phyloP scores from a whole-genome alignment of 2,113 vertebrate species.

The Maccullochella peelii region DNA sequence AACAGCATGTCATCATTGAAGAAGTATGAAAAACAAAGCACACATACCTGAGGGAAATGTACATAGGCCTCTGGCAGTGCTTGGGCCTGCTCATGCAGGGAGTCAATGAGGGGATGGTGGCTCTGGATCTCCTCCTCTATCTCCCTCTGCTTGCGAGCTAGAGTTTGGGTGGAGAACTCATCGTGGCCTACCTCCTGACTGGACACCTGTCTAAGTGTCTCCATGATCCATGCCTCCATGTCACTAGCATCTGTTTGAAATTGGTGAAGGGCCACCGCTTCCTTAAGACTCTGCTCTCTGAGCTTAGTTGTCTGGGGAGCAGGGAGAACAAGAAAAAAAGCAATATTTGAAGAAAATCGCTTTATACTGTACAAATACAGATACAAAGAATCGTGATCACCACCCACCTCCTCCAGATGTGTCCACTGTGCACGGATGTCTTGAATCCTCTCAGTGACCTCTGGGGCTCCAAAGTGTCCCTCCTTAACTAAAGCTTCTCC shows the following conservation, averaged over 20 bases:
- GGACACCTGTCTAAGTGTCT: conserved; percentile 89
- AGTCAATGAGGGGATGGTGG: conserved; percentile 88
- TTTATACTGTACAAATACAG: not conserved
- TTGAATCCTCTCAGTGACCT: conserved; percentile 83
- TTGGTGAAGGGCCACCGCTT: conserved; percentile 90
- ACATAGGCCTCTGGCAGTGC: conserved; percentile 80
- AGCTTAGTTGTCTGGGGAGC: conserved; percentile 81
- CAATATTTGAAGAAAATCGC: conserved; percentile 3
- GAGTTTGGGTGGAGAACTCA: conserved; percentile 91
- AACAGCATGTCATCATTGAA: conserved; percentile 16
- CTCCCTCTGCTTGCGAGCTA: conserved; percentile 92
- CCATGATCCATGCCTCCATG: conserved; percentile 91
- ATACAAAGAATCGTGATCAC: not conserved
- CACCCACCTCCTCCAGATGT: conserved; percentile 85
- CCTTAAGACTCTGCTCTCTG: conserved; percentile 85
- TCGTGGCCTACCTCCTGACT: conserved; percentile 93
- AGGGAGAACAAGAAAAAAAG: not conserved
- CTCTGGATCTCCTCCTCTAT: conserved; percentile 92
- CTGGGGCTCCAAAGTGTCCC: conserved; percentile 86
- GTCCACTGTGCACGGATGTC: conserved; percentile 90
- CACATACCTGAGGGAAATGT: conserved; percentile 75
- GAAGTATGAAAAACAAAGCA: conserved; percentile 29
- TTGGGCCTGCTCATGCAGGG: conserved; percentile 87
- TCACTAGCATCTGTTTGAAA: conserved; percentile 93
- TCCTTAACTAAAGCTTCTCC: conserved; percentile 87